Evolutionary conservation across 2,113 vertebrate species (phyloP), one percentile per base, ranked within the genome.

Genomic region (Murina feae): DNA sequence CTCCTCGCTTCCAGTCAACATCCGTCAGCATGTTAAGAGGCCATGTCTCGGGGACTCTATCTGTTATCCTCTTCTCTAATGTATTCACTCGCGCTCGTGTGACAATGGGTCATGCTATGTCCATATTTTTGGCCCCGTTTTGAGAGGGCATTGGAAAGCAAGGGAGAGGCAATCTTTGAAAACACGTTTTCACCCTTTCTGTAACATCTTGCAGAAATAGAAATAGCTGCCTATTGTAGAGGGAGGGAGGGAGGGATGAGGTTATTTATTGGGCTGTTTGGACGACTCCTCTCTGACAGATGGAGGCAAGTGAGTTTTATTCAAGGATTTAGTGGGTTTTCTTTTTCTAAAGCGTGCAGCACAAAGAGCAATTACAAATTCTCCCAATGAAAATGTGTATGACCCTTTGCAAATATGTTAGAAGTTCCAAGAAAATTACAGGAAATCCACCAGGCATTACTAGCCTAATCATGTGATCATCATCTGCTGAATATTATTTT

Each of bases 231-330:
- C 30, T 47, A 55, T 63, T 11, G 17, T 55, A 72, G 37, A 74
- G 85, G 60, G 49, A 49, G 76, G 60, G 49, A 49, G 76, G 21
- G 65, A 76, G 91, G 86, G 89, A 53, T 39, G 12, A 47, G 16
- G 30, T 3, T 69, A 94, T 72, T 47, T 49, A 23, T 82, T 93
- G 89, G n/a, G n/a, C 71, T 89, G 20, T 92, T 76, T 95, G 93
- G 85, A 96, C 96, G 95, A 95, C 85, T 96, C 79, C 75, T 95
- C 60, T 51, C 66, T 55, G 82, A 88, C 96, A 97, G 97, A 95
- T 95, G 96, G 97, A 97, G 69, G 16, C 78, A 94, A 95, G 49
- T 2, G 5, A 89, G 66, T 81, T 97, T 95, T 96, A 92, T 96
- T 80, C 66, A 96, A 98, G 94, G 69, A 92, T 68, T 69, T 83